Percentiles rank a stretch among this genome's conserved stretches.
Conservation (phyloP, 2,797 vertebrate genomes). For the Loriculus beryllinus region DNA sequence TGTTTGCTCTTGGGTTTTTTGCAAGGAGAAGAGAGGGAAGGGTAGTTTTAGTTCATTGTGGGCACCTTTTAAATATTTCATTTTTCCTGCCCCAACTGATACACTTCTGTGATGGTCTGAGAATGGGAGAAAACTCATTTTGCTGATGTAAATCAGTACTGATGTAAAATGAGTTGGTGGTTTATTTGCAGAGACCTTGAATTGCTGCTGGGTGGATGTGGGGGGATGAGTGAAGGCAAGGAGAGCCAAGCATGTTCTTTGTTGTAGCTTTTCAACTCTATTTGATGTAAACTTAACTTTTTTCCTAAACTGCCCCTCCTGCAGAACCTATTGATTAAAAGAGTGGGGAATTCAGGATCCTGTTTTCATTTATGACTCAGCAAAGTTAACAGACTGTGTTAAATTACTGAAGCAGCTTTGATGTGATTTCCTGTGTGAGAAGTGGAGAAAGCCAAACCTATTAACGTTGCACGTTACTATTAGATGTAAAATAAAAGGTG, state of each 20-base stretch:
- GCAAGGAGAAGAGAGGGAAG: neutral
- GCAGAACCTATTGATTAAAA: neutral
- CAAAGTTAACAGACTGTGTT: conserved; percentile 37
- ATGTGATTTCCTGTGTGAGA: conserved; percentile 46
- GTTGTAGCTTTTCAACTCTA: neutral
- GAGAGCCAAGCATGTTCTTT: neutral
- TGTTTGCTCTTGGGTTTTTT: neutral
- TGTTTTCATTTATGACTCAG: conserved; percentile 47
- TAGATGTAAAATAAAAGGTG: neutral
- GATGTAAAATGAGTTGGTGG: neutral
- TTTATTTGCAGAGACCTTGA: neutral
- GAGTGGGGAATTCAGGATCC: neutral
- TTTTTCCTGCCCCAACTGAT: neutral
- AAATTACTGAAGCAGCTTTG: conserved; percentile 45
- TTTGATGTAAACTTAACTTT: neutral
- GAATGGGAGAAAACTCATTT: neutral
- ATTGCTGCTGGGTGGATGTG: neutral
- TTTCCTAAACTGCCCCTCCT: neutral
- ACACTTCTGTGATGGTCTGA: neutral
- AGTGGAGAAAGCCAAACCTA: neutral
- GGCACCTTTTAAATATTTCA: neutral
- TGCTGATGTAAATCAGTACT: neutral
- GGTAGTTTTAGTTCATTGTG: neutral
- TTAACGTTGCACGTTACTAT: neutral
- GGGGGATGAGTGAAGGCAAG: neutral